These are phyloP conservation scores for Periophthalmus magnuspinnatus DNA, from an alignment of 2,797 vertebrate species.

Conservation along the genomic window DNA sequence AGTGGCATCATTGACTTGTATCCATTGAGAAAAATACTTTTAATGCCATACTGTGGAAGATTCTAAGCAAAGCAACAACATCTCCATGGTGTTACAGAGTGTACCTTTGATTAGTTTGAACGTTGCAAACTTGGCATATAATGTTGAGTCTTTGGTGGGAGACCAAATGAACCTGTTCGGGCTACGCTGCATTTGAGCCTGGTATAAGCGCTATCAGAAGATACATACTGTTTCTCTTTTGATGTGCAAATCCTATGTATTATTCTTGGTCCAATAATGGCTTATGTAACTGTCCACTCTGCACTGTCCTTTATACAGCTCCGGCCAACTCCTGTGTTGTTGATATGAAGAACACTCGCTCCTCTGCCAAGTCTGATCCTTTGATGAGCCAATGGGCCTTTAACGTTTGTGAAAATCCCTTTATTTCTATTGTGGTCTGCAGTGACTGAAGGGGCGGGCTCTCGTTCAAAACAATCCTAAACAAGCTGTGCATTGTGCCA, in stretches of 20 bases:
- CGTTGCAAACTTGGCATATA: background rate
- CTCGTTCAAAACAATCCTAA: constrained; percentile 61
- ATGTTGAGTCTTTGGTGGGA: background rate
- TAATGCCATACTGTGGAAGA: too few species aligned
- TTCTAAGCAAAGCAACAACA: too few species aligned
- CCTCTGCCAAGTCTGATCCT: constrained; percentile 58
- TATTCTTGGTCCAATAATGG: background rate
- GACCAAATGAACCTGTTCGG: background rate
- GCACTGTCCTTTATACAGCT: constrained; percentile 19
- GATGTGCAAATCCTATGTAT: background rate
- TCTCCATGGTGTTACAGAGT: too few species aligned
- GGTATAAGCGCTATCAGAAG: background rate
- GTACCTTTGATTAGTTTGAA: too few species aligned
- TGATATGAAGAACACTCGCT: constrained; percentile 51
- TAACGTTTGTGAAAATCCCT: constrained; percentile 45
- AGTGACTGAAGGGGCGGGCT: constrained; percentile 52
- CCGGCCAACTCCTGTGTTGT: constrained; percentile 39
- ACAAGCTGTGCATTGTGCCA: constrained; percentile 68
- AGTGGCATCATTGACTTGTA: background rate
- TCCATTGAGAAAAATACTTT: background rate
- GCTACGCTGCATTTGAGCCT: background rate
- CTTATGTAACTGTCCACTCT: constrained; percentile 26
- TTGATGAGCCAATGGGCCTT: constrained; percentile 60
- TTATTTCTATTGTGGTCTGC: constrained; percentile 49
- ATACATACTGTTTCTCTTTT: background rate